Percentiles rank a stretch among this genome's conserved stretches.
Conservation (phyloP, 2,113 vertebrate genomes). For the Nothobranchius furzeri region DNA sequence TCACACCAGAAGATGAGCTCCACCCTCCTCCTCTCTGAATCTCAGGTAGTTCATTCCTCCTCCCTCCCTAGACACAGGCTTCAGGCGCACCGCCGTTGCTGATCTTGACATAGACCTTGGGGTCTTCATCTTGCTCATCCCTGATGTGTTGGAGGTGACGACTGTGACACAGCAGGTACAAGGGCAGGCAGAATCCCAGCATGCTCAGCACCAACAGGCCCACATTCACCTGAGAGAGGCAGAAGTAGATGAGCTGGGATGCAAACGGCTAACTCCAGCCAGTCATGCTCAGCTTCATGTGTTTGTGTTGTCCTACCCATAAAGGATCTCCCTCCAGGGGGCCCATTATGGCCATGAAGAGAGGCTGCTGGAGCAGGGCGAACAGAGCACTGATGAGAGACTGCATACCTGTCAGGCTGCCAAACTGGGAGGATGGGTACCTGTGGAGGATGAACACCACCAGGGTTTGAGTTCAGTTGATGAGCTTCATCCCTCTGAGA, state of each 20-base stretch:
- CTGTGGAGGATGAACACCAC: slow-evolving; percentile 73
- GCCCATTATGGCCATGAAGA: slow-evolving; percentile 95
- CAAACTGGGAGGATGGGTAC: slow-evolving; percentile 97
- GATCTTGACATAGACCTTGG: slow-evolving; percentile 91
- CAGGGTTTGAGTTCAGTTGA: not conserved
- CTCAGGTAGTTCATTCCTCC: not conserved
- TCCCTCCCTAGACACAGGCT: slow-evolving; percentile 84
- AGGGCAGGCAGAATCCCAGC: slow-evolving; percentile 94
- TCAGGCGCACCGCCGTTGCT: slow-evolving; percentile 83
- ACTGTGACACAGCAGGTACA: slow-evolving; percentile 91
- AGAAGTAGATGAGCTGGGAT: not conserved
- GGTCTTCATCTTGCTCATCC: slow-evolving; percentile 84
- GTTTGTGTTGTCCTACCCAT: slow-evolving; percentile 82
- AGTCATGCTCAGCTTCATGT: not conserved
- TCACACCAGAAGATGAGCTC: not conserved
- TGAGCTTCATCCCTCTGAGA: not conserved
- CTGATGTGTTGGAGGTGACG: slow-evolving; percentile 82
- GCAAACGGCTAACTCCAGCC: not conserved
- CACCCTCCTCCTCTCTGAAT: not conserved
- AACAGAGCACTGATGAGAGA: slow-evolving; percentile 96
- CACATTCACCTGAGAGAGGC: slow-evolving; percentile 88
- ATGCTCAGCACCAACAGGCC: slow-evolving; percentile 88
- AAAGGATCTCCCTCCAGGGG: slow-evolving; percentile 92
- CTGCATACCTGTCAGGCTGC: slow-evolving; percentile 96
- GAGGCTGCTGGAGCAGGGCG: slow-evolving; percentile 95